Percentiles rank a stretch among this genome's conserved stretches.
phyloP scores from a whole-genome alignment of 2,113 vertebrate genomes.

The Galbula dea region DNA sequence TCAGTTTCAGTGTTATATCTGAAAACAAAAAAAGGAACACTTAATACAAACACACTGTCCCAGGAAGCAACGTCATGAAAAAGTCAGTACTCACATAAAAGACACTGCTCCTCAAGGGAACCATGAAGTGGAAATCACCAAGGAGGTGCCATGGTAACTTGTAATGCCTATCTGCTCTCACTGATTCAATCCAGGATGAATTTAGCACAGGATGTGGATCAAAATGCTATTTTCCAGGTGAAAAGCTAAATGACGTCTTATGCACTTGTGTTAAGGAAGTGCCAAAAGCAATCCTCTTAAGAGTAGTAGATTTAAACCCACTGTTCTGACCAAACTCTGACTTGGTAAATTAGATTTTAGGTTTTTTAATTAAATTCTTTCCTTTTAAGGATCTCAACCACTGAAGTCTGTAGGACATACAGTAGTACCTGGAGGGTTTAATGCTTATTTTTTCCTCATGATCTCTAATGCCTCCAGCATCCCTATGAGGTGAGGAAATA shows the following conservation, averaged over 20 bases:
- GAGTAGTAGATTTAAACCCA: background rate
- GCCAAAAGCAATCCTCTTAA: background rate
- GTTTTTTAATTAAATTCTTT: background rate
- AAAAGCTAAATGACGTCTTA: background rate
- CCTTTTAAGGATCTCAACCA: background rate
- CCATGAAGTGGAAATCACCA: background rate
- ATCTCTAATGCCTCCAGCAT: background rate
- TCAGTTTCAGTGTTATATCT: background rate
- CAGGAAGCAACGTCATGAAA: background rate
- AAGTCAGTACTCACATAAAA: background rate
- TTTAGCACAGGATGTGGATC: background rate
- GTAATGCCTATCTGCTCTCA: background rate
- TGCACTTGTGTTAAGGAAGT: background rate
- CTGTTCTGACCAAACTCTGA: background rate
- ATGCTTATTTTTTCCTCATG: background rate
- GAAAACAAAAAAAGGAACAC: background rate
- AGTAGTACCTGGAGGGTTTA: background rate
- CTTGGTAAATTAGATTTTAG: background rate
- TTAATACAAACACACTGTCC: background rate
- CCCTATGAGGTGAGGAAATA: background rate
- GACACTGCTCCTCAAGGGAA: background rate
- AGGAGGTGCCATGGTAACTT: slow-evolving; percentile 16
- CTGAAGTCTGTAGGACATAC: background rate
- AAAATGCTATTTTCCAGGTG: background rate
- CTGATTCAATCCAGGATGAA: background rate